Evolutionary conservation across 2,113 vertebrate genomes (phyloP), one percentile per base, ranked within the genome.

Genomic region (Phoenicopterus ruber): DNA sequence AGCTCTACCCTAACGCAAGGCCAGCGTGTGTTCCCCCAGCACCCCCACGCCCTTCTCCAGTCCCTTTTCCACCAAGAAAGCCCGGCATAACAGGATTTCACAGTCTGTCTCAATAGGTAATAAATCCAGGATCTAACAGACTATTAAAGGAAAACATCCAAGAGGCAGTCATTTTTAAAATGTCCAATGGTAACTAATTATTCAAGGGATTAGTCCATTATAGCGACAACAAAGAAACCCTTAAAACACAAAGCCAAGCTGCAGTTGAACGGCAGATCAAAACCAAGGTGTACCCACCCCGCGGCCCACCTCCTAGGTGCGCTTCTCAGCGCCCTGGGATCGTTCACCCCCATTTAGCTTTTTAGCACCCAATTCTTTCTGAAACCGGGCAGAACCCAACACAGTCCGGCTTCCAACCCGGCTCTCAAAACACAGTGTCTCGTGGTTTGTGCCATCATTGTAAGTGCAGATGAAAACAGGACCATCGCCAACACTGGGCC

Each of bases 161-260:
- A 95, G 96, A 95, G 50, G 91, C 91, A 95, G 66, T 85, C 11
- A 90, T 91, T 96, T 96, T 92, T 73, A 58, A 95, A 96, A 93
- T 0, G 4, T 93, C 73, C 93, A 72, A 40, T 61, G 79, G 66
- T 86, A 96, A 85, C 86, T 91, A 96, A 96, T 95, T 87, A 95
- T 94, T 96, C 70, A 91, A 87, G 50, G 70, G 93, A 95, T 95
- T 96, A 95, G 70, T 46, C 89, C 58, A 92, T 92, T 94, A 93
- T 40, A 87, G 54, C 2, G 11, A 69, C 83, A 94, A 97, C 86
- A 95, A 97, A 96, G 97, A 69, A 94, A 93, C 81, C 54, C 84
- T 85, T 94, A 79, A 96, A 85, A 94, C 73, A 94, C n/a, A 91
- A 91, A 96, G 69, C 52, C 86, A 87, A 87, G 54, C 24, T 61